A percentile compares a stretch with the other conserved stretches of the same genome.
Conservation (phyloP, 2,888 invertebrate genomes). For the Campoplex nolae region DNA sequence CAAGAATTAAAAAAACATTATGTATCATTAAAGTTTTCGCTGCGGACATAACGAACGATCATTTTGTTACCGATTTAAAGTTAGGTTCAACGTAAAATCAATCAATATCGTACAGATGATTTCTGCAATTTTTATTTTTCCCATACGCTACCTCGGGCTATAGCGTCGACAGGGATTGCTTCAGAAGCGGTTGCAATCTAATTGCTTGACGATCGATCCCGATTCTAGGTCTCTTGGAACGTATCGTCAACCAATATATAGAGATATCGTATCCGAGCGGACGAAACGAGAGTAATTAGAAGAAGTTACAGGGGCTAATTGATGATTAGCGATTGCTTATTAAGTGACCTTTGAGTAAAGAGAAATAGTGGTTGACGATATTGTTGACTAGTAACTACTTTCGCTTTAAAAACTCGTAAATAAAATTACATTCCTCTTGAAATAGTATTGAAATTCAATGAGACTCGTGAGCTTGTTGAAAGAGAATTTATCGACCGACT, state of each 20-base stretch:
- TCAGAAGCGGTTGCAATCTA: slow-evolving; percentile 35
- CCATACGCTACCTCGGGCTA: background rate
- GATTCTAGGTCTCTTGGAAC: slow-evolving; percentile 31
- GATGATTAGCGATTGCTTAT: slow-evolving; percentile 60
- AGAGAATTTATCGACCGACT: background rate
- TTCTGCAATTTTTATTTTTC: slow-evolving; percentile 22
- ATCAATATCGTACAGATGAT: slow-evolving; percentile 9
- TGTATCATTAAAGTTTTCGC: background rate
- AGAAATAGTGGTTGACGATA: slow-evolving; percentile 28
- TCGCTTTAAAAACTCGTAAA: background rate
- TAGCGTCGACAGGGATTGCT: background rate
- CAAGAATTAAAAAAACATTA: background rate
- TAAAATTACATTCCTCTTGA: background rate
- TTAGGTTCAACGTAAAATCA: background rate
- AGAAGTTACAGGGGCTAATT: slow-evolving; percentile 53
- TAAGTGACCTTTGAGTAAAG: slow-evolving; percentile 56
- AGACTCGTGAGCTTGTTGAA: background rate
- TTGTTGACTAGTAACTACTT: slow-evolving; percentile 18
- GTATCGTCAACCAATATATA: background rate
- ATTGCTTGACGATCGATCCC: slow-evolving; percentile 48
- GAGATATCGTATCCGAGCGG: slow-evolving; percentile 1
- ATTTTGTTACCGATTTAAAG: background rate
- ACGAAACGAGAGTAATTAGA: slow-evolving; percentile 61
- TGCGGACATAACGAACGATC: background rate
- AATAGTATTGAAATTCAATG: background rate